Conservation (phyloP, 2,113 vertebrate genomes). For the Grus americana region DNA sequence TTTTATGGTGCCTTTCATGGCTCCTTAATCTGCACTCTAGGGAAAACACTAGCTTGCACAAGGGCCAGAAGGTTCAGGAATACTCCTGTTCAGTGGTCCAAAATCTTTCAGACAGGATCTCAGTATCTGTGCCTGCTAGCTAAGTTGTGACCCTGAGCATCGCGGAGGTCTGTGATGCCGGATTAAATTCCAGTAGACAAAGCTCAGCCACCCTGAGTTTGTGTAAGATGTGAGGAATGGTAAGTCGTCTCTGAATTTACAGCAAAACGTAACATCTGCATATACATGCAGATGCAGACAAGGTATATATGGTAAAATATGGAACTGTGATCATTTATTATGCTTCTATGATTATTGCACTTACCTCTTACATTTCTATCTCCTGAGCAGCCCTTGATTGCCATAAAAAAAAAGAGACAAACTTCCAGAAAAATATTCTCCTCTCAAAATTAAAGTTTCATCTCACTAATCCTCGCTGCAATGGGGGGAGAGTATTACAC, state of each 20-base stretch:
- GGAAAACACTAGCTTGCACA: not conserved
- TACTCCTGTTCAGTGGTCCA: not conserved
- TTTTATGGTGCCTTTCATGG: not conserved
- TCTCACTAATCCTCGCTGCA: not conserved
- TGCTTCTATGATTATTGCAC: not conserved
- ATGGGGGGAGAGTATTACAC: not conserved
- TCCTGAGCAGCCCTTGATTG: not conserved
- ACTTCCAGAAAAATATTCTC: not conserved
- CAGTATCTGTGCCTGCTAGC: not conserved
- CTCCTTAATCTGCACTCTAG: not conserved
- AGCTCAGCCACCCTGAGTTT: not conserved
- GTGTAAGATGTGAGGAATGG: not conserved
- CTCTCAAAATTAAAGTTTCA: not conserved
- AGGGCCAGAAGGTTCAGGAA: not conserved
- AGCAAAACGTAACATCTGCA: not conserved
- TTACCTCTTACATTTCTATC: not conserved
- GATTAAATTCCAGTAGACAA: not conserved
- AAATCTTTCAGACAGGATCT: not conserved
- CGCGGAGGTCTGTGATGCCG: not conserved
- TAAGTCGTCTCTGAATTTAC: not conserved
- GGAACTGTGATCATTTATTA: conserved; percentile 9
- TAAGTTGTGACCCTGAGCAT: not conserved
- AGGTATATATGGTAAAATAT: not conserved
- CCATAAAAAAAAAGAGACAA: not conserved
- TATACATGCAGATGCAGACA: not conserved